Evolutionary conservation across 2,888 invertebrate genomes (phyloP).

Genomic region (Crepidodera aurea): DNA sequence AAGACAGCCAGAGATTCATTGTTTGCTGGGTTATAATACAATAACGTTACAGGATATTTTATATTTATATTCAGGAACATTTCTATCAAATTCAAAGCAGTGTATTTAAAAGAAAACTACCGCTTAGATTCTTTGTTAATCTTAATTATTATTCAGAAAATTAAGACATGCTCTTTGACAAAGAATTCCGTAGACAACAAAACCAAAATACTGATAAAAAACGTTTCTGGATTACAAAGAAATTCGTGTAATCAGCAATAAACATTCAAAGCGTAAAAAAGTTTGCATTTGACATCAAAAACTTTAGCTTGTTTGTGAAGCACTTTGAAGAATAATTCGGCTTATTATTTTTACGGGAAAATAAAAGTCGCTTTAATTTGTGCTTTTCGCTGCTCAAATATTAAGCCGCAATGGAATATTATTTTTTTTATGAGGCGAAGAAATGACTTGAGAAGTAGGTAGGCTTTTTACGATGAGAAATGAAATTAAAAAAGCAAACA

Average conservation of each 20-base stretch:
- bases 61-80: too few relatives aligned
- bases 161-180: background rate
- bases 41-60: too few relatives aligned
- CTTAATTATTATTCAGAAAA: too few relatives aligned
- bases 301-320: background rate
- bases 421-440: background rate
- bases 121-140: too few relatives aligned
- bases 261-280: background rate
- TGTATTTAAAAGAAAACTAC: too few relatives aligned
- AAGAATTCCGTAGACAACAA: background rate
- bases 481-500: too few relatives aligned
- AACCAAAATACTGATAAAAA: background rate
- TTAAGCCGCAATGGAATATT: background rate
- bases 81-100: too few relatives aligned
- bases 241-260: background rate
- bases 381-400: background rate
- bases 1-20: too few relatives aligned
- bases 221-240: background rate
- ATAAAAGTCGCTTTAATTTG: background rate
- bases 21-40: too few relatives aligned
- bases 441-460: background rate
- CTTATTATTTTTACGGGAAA: constrained; percentile 4
- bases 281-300: background rate
- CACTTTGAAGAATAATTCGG: constrained; percentile 7
- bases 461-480: too few relatives aligned